Evolutionary conservation across 2,888 invertebrate species (phyloP), one percentile per base, ranked within the genome.

Genomic region (Achlya flavicornis): DNA sequence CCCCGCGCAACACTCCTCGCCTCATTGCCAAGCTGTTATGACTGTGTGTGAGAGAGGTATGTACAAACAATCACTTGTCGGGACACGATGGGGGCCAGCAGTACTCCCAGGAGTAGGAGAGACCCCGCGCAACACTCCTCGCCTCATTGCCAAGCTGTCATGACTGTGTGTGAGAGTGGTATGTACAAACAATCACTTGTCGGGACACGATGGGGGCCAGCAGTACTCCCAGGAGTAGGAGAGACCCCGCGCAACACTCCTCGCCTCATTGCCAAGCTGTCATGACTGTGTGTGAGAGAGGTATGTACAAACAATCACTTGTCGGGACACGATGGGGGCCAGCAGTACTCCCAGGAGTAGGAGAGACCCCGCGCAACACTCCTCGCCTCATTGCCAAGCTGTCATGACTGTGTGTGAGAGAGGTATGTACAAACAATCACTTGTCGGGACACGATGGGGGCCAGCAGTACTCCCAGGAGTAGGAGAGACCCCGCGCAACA

Each of bases 391-490:
- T 72, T 82, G 81, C 53, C 85, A 79, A 14, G 86, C 87, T 0
- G 84, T 86, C 12, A 72, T 83, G 3, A 69, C 79, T 11, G 82
- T 86, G 11, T 78, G 77, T 48, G 85, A 89, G 3, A 80, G 82
- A 78, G 89, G 89, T 85, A 38, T 53, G 48, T 53, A 53, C 16
- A 46, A 14, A 58, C 32, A 53, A 57, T n/a, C 4, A 76, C 8
- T 8, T 43, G 46, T 19, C 35, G 86, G 0, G 87, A 88, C 65
- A 66, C 66, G 0, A 68, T 82, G 63, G 75, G 83, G 0, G 82
- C 88, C 3, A 84, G 86, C 68, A 89, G 89, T 69, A 91, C 89
- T 3, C 92, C 90, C 19, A 83, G 89, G 7, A 71, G 76, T 0
- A 64, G 75, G 1, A 67, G 78, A 0, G 78, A 75, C 57, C 61